These are phyloP conservation scores for Argyra leucocephala DNA, from an alignment of 2,888 invertebrate genomes.

Conservation along the genomic window DNA sequence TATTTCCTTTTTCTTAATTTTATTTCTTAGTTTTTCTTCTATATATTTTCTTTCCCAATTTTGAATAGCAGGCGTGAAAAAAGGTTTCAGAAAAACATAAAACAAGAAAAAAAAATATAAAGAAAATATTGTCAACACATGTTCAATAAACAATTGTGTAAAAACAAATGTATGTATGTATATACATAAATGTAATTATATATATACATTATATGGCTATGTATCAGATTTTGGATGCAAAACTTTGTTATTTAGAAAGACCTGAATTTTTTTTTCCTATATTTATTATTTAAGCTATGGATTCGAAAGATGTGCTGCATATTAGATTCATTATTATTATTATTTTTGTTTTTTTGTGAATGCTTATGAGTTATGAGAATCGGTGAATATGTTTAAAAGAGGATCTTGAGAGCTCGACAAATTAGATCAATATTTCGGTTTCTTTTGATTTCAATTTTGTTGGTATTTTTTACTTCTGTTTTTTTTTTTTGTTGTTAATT, in stretches of 20 bases:
- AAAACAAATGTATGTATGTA: no score
- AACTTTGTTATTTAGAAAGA: not conserved
- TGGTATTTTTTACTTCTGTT: not conserved
- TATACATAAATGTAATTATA: no score
- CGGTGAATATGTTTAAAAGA: constrained; percentile 30
- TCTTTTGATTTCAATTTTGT: constrained; percentile 17
- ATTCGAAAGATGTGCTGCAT: no score
- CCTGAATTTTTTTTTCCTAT: not conserved
- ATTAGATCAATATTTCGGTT: constrained; percentile 26
- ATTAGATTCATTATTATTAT: not conserved
- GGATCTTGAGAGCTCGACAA: constrained; percentile 22
- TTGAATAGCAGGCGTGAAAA: not conserved
- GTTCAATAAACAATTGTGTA: no score
- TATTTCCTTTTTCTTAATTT: no score
- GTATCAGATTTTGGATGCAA: no score
- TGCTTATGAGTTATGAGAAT: constrained; percentile 17
- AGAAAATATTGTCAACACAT: constrained; percentile 13
- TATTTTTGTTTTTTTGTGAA: not conserved
- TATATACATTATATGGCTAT: no score
- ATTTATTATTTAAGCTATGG: no score
- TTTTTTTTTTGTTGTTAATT: not conserved
- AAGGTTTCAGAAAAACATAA: not conserved
- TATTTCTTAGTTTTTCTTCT: not conserved
- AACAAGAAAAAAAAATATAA: not conserved
- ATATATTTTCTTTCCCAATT: not conserved